Percentiles rank a stretch among this genome's conserved stretches.
phyloP scores from a whole-genome alignment of 2,797 vertebrate genomes.

The Todus mexicanus region DNA sequence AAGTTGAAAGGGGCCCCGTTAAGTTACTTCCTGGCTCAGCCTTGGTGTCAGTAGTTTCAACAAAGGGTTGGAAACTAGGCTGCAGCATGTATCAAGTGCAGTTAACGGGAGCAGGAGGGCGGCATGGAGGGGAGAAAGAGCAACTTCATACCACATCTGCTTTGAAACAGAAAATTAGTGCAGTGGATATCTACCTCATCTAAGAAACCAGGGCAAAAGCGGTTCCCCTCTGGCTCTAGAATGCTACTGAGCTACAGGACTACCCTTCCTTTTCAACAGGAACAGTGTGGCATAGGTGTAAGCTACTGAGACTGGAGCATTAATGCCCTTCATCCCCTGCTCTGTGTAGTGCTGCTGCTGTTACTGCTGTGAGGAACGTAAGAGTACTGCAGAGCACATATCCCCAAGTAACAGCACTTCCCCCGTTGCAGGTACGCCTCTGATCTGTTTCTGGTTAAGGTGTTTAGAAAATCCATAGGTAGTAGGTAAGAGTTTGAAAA shows the following conservation, averaged over 20 bases:
- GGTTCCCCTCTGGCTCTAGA: neutral
- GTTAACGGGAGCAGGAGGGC: neutral
- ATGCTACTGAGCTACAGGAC: neutral
- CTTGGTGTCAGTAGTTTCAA: neutral
- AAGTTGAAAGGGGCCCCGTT: neutral
- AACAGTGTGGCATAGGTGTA: neutral
- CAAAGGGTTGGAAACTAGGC: neutral
- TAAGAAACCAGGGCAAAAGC: neutral
- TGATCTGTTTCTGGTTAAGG: neutral
- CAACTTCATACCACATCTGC: fast-evolving
- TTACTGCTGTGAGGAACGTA: neutral
- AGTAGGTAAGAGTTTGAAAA: neutral
- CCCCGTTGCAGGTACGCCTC: neutral
- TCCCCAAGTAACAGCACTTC: neutral
- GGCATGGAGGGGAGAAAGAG: neutral
- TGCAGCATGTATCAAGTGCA: neutral
- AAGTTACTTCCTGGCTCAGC: neutral
- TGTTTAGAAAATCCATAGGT: neutral
- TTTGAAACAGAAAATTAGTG: neutral
- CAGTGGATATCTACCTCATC: neutral
- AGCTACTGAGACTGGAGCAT: neutral
- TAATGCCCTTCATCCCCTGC: neutral
- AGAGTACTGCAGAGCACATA: neutral
- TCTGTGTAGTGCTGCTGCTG: neutral
- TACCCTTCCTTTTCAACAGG: neutral